These are phyloP conservation scores for Crotalus helleri DNA, from an alignment of 2,113 vertebrate genomes.

Conservation along the genomic window DNA sequence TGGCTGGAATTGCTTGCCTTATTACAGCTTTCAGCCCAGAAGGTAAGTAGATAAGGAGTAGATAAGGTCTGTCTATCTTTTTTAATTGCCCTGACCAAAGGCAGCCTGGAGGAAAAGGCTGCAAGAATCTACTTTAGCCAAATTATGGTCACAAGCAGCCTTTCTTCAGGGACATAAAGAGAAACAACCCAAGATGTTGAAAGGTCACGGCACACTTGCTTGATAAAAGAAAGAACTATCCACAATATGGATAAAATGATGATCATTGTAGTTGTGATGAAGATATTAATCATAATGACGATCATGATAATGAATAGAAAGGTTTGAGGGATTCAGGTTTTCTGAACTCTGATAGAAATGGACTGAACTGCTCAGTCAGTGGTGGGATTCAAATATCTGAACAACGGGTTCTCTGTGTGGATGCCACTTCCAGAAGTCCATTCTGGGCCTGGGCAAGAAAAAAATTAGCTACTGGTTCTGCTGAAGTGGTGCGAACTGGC, in stretches of 20 bases:
- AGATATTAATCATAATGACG: not conserved
- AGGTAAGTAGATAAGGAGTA: conserved; percentile 68
- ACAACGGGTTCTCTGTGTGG: too few species aligned
- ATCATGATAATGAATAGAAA: not conserved
- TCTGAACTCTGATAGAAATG: not conserved
- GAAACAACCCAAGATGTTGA: not conserved
- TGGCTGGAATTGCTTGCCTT: conserved; percentile 70
- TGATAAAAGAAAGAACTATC: not conserved
- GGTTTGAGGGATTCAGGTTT: not conserved
- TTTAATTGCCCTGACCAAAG: not conserved
- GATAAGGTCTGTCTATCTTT: not conserved
- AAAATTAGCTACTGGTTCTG: too few species aligned
- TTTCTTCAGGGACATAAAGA: not conserved
- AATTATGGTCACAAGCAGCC: not conserved
- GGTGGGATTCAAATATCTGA: too few species aligned
- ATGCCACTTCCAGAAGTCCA: too few species aligned
- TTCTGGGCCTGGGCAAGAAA: too few species aligned
- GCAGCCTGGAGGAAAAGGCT: not conserved
- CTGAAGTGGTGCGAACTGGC: too few species aligned
- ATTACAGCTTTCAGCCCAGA: conserved; percentile 65
- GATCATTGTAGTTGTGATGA: not conserved
- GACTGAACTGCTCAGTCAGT: not conserved
- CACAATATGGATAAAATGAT: not conserved
- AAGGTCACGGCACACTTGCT: not conserved
- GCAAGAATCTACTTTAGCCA: not conserved